A percentile compares a stretch with the other conserved stretches of the same genome.
phyloP scores from a whole-genome alignment of 2,797 vertebrate species.

The Cyprinodon diabolis region DNA sequence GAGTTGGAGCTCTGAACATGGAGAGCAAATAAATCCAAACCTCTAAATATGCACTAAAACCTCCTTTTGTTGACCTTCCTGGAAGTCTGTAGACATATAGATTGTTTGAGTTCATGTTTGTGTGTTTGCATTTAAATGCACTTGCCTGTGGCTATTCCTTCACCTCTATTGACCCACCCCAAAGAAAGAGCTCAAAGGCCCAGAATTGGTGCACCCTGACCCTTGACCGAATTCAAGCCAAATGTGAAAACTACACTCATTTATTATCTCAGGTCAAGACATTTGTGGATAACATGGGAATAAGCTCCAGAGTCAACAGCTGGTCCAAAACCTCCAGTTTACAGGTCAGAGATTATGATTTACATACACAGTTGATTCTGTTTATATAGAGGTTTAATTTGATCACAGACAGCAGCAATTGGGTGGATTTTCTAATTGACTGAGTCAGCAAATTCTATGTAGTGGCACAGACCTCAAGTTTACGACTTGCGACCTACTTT shows the following conservation, averaged over 20 bases:
- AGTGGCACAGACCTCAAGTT: background rate
- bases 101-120: constrained; percentile 41
- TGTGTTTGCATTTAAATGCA: constrained; percentile 48
- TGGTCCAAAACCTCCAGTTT: constrained; percentile 35
- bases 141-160: constrained; percentile 64
- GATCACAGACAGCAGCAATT: constrained; percentile 7
- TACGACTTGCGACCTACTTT: background rate
- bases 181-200: constrained; percentile 63
- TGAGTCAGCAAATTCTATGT: constrained; percentile 3
- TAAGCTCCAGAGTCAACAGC: constrained; percentile 29
- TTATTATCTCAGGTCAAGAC: constrained; percentile 54
- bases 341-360: constrained; percentile 38
- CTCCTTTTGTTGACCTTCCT: constrained; percentile 54
- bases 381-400: constrained; percentile 12
- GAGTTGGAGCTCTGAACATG: constrained; percentile 25
- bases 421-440: constrained; percentile 4
- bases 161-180: constrained; percentile 61
- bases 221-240: constrained; percentile 58
- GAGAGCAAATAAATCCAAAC: constrained; percentile 30
- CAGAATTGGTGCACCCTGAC: constrained; percentile 60
- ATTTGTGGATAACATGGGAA: constrained; percentile 48
- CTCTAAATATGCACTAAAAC: constrained; percentile 31
- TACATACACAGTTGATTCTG: constrained; percentile 26
- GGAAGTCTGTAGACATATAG: constrained; percentile 41
- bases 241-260: constrained; percentile 68